Evolutionary conservation across 2,113 vertebrate species (phyloP), one percentile per base, ranked within the genome.

Genomic region (Tringa solitaria): DNA sequence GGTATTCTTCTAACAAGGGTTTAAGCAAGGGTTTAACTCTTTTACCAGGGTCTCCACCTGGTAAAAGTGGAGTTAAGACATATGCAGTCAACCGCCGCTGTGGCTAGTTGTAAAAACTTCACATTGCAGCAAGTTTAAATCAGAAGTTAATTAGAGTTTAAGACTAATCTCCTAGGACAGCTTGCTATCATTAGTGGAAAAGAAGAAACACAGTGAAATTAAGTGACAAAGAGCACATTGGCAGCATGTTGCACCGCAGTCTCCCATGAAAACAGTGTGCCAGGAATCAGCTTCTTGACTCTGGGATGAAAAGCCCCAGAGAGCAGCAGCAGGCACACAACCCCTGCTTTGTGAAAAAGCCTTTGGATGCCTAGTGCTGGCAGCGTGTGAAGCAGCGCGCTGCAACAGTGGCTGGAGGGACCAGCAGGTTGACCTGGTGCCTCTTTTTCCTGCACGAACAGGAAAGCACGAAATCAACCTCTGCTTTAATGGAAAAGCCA

Each of bases 41-140:
- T 64, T 86, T 15, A 57, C 28, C 53, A 59, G 9, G 41, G 19
- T 50, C 32, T 84, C 56, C 48, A 1, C 2, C 6, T 65, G 41
- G 54, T 8, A 39, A 33, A 46, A 35, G n/a, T 50, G 20, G 20
- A 84, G 18, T 6, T 41, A 54, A 83, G 70, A 17, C 45, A 46
- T 21, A 10, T 0, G 0, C 1, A 7, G 54, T 15, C 64, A 65
- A n/a, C 8, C 2, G 0, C n/a, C 2, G 4, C 30, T 2, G 0
- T 26, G 45, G 60, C 48, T 14, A n/a, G 12, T 2, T 27, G 9
- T 26, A 18, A 67, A 84, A 48, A 39, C 61, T 23, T 39, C 46
- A 37, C 3, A 2, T 2, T 1, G 7, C 14, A 30, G 27, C 13
- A 59, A 30, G 41, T 4, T 48, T 53, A 83, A 80, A 80, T 24